These are phyloP conservation scores for Glossosoma conforme DNA, from an alignment of 1,140 invertebrate genomes.

Conservation along the genomic window DNA sequence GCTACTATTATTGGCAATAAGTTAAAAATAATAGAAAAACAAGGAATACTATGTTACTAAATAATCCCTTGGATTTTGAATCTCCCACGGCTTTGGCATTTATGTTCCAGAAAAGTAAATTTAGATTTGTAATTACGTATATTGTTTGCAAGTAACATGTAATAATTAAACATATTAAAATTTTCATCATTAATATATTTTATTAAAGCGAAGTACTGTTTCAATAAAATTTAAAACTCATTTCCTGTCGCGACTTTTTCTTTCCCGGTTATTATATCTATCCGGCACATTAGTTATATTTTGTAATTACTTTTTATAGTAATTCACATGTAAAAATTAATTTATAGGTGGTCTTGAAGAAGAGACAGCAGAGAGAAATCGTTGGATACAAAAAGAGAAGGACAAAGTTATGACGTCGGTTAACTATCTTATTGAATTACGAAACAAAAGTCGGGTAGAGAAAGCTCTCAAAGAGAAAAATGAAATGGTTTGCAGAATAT, in stretches of 20 bases:
- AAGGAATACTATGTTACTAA: no score
- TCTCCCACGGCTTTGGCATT: no score
- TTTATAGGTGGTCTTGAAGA: conserved; percentile 40
- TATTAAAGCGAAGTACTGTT: background rate
- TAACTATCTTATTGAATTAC: conserved; percentile 41
- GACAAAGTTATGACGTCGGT: conserved; percentile 45
- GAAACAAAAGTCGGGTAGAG: conserved; percentile 36
- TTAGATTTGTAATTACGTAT: no score
- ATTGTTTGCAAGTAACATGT: background rate
- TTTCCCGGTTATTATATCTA: background rate
- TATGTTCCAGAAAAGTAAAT: no score
- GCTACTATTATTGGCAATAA: no score
- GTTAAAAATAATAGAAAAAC: no score
- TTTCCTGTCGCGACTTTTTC: background rate
- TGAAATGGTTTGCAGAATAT: conserved; percentile 5
- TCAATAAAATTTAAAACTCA: background rate
- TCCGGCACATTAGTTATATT: conserved; percentile 1
- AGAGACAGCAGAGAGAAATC: conserved; percentile 44
- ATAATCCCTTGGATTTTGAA: no score
- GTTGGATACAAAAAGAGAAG: conserved; percentile 48
- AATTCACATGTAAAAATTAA: no score
- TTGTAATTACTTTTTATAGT: no score
- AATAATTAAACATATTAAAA: background rate
- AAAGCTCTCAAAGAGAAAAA: conserved; percentile 2
- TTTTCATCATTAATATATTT: background rate